These are phyloP conservation scores for Taenioides sp. DNA, from an alignment of 2,797 vertebrate species.

Conservation along the genomic window DNA sequence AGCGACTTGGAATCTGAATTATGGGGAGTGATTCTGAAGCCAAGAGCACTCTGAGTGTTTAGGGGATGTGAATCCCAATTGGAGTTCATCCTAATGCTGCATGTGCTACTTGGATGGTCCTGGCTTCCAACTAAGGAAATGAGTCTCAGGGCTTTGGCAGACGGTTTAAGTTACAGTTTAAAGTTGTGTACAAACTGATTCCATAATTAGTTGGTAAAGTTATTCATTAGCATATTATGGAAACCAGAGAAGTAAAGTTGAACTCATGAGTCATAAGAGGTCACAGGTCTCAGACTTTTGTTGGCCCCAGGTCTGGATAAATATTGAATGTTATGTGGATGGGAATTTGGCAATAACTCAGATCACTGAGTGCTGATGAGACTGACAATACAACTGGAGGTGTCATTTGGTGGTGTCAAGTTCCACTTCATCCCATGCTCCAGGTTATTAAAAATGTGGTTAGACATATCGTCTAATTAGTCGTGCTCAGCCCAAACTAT, in stretches of 20 bases:
- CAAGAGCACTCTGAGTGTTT: conserved; percentile 10
- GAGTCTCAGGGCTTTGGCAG: conserved; percentile 1
- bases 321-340: neutral
- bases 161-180: conserved; percentile 2
- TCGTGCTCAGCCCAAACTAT: too few species aligned
- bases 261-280: neutral
- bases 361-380: neutral
- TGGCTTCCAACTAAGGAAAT: conserved; percentile 9
- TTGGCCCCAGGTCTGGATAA: neutral
- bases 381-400: too few species aligned
- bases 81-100: conserved; percentile 14
- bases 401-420: neutral
- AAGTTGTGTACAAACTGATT: conserved; percentile 13
- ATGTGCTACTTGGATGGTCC: conserved; percentile 13
- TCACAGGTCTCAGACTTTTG: neutral
- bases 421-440: too few species aligned
- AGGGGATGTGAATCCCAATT: conserved; percentile 7
- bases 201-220: conserved; percentile 1
- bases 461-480: too few species aligned
- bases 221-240: neutral
- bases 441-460: too few species aligned
- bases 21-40: conserved; percentile 8
- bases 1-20: conserved; percentile 32
- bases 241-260: neutral
- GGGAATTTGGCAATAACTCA: neutral